These are phyloP conservation scores for Thymelicus sylvestris DNA, from an alignment of 2,888 invertebrate species.

Conservation along the genomic window DNA sequence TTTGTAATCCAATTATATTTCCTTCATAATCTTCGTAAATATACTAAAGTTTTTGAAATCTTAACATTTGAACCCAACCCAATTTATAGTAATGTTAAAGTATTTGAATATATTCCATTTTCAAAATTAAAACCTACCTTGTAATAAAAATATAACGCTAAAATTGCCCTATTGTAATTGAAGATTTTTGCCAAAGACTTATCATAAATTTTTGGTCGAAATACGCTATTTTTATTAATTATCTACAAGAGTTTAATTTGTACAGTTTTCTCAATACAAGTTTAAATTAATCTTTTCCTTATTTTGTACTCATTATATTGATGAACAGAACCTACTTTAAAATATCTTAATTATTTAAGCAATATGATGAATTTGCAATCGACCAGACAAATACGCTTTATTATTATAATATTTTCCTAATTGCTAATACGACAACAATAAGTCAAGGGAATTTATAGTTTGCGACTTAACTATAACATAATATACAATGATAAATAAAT, in stretches of 20 bases:
- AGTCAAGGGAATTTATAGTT: slow-evolving; percentile 78
- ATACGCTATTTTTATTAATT: slow-evolving; percentile 10
- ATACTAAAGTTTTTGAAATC: slow-evolving; percentile 24
- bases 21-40: slow-evolving; percentile 30
- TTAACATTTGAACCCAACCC: slow-evolving; percentile 24
- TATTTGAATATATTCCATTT: slow-evolving; percentile 35
- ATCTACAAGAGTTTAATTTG: not conserved
- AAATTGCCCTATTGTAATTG: slow-evolving; percentile 23
- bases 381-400: slow-evolving; percentile 37
- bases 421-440: slow-evolving; percentile 56
- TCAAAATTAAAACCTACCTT: slow-evolving; percentile 25
- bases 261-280: slow-evolving; percentile 1
- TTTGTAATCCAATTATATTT: slow-evolving; percentile 30
- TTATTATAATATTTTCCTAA: slow-evolving; percentile 33
- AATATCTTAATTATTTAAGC: slow-evolving; percentile 23
- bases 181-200: slow-evolving; percentile 36
- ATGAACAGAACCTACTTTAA: slow-evolving; percentile 15
- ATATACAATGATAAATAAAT: slow-evolving; percentile 57
- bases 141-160: slow-evolving; percentile 26
- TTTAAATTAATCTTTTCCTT: slow-evolving; percentile 9
- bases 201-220: slow-evolving; percentile 12
- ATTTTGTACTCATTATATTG: slow-evolving; percentile 22
- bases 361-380: slow-evolving; percentile 31
- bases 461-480: slow-evolving; percentile 50
- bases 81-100: slow-evolving; percentile 26